Conservation (phyloP, 2,888 invertebrate genomes). For the Drosophila barbarae region DNA sequence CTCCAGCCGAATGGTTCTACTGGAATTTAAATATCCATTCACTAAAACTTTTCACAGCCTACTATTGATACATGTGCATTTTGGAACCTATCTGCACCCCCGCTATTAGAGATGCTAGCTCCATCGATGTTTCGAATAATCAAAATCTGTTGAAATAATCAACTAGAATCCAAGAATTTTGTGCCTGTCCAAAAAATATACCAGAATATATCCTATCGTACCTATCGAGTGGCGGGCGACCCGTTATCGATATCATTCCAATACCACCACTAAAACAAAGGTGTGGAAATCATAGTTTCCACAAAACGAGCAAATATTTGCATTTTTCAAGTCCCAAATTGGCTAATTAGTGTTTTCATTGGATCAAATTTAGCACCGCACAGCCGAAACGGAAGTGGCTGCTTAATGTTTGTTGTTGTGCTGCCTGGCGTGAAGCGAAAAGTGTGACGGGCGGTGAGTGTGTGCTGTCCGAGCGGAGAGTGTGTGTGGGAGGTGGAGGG, state of each 20-base stretch:
- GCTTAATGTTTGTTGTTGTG: constrained; percentile 41
- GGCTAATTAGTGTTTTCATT: constrained; percentile 27
- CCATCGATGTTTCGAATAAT: neutral
- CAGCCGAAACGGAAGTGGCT: constrained; percentile 25
- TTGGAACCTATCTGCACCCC: constrained; percentile 5
- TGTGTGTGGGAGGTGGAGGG: constrained; percentile 9
- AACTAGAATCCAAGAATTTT: no score
- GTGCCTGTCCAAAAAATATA: no score
- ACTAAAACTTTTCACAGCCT: constrained; percentile 41
- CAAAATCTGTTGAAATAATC: neutral
- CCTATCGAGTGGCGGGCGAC: neutral
- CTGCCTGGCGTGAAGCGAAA: constrained; percentile 27
- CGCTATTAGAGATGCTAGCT: constrained; percentile 3
- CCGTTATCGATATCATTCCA: constrained; percentile 7
- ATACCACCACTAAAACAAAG: constrained; percentile 62
- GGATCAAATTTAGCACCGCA: constrained; percentile 17
- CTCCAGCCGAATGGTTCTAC: constrained; percentile 19
- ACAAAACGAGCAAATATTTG: constrained; percentile 52
- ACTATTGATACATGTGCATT: constrained; percentile 20
- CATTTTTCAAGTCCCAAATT: constrained; percentile 27
- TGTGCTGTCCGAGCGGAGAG: constrained; percentile 6
- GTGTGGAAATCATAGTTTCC: constrained; percentile 67
- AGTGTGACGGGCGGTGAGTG: constrained; percentile 44
- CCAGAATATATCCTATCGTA: neutral
- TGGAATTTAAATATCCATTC: constrained; percentile 28